phyloP scores from a whole-genome alignment of 1,140 invertebrate species.

The Drosophila pandora region DNA sequence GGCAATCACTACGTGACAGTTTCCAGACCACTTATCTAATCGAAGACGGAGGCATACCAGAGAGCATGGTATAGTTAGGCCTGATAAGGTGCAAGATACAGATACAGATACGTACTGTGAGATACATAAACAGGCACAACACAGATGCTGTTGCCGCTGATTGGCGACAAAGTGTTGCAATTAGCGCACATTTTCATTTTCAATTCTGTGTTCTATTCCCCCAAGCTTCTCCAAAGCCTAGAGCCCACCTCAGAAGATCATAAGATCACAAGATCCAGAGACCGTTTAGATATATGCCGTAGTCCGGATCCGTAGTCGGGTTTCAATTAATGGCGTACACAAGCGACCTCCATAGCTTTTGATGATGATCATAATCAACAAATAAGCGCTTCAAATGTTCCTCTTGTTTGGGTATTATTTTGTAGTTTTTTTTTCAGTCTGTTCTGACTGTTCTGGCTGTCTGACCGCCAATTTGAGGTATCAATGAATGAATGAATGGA shows the following conservation, averaged over 20 bases:
- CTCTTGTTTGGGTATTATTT: constrained; percentile 2
- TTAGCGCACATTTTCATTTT: constrained; percentile 58
- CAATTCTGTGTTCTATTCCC: background rate
- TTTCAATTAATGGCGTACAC: constrained; percentile 40
- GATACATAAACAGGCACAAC: background rate
- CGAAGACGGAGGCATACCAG: constrained; percentile 17
- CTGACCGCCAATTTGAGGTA: constrained; percentile 67
- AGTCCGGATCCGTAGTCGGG: constrained; percentile 10
- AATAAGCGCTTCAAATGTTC: constrained; percentile 26
- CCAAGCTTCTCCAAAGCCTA: too few species aligned
- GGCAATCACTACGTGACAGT: constrained; percentile 56
- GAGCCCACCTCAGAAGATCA: constrained; percentile 42
- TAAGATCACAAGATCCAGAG: constrained; percentile 41
- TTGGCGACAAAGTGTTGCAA: constrained; percentile 67
- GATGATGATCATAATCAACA: constrained; percentile 50
- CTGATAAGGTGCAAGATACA: constrained; percentile 30
- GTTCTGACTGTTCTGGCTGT: constrained; percentile 10
- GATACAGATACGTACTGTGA: constrained; percentile 12
- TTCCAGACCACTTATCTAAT: constrained; percentile 60
- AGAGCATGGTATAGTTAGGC: background rate
- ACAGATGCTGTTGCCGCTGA: constrained; percentile 49
- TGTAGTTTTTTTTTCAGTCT: background rate
- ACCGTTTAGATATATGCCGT: background rate
- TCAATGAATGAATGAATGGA: constrained; percentile 59
- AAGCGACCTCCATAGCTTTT: constrained; percentile 38